These are phyloP conservation scores for Crax fasciolata DNA, from an alignment of 2,797 vertebrate genomes.

Conservation along the genomic window DNA sequence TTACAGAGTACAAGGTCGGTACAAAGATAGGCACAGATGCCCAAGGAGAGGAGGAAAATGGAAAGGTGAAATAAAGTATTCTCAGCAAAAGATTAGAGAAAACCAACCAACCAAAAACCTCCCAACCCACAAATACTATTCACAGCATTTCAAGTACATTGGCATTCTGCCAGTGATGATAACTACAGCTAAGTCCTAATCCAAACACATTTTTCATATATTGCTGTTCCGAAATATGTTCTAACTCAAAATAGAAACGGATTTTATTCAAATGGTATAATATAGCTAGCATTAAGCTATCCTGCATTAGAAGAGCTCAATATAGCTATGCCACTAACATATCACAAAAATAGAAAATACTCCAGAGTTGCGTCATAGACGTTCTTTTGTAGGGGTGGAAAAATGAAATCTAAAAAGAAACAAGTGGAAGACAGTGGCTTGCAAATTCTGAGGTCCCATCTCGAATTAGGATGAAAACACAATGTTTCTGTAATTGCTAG, in stretches of 20 bases:
- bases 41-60: background rate
- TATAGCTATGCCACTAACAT: background rate
- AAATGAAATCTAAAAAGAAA: background rate
- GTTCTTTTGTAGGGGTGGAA: background rate
- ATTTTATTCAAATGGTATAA: background rate
- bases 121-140: background rate
- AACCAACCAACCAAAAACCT: background rate
- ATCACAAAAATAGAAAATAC: background rate
- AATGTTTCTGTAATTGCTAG: background rate
- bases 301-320: background rate
- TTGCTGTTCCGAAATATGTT: background rate
- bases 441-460: background rate
- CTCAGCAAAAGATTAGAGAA: background rate
- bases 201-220: background rate
- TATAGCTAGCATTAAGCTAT: background rate
- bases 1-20: background rate
- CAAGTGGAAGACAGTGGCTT: background rate
- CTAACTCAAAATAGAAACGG: background rate
- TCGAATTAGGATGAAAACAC: background rate
- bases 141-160: background rate
- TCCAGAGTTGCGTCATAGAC: background rate
- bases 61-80: background rate
- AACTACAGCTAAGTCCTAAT: background rate
- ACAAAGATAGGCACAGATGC: constrained; percentile 1
- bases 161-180: background rate